Evolutionary conservation across 2,113 vertebrate genomes (phyloP).

Genomic region (Holacanthus passer): DNA sequence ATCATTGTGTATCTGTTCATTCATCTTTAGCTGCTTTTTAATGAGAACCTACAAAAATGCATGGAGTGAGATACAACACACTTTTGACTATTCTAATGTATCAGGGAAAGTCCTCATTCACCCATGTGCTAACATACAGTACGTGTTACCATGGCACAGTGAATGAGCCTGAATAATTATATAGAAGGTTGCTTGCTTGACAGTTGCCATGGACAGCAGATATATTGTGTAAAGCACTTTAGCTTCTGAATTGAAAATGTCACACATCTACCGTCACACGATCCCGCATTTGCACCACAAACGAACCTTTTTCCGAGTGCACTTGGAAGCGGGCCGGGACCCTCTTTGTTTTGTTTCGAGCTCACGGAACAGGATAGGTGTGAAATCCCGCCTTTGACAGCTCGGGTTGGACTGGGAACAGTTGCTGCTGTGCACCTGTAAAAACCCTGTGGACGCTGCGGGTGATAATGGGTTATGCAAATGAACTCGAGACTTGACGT

Average conservation of each 20-base stretch:
- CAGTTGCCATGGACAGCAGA: conserved; percentile 4
- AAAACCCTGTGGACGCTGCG: neutral
- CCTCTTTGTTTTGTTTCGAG: conserved; percentile 17
- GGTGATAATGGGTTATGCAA: neutral
- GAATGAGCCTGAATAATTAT: neutral
- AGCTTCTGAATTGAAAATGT: conserved; percentile 14
- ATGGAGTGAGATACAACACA: neutral
- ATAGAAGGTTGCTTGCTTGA: neutral
- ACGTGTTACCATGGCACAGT: neutral
- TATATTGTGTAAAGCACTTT: neutral
- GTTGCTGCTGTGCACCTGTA: conserved; percentile 8
- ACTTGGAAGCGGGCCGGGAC: neutral
- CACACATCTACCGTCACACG: neutral
- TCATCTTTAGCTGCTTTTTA: neutral
- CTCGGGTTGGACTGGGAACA: neutral
- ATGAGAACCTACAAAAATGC: neutral
- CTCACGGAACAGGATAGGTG: neutral
- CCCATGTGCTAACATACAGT: neutral
- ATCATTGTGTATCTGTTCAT: neutral
- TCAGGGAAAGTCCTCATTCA: neutral
- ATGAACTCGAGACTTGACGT: neutral
- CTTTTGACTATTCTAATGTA: neutral
- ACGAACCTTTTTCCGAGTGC: conserved; percentile 3
- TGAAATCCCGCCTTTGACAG: conserved; percentile 10
- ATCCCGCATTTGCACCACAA: neutral